Evolutionary conservation across 1,140 invertebrate species (phyloP), one percentile per base, ranked within the genome.

Genomic region (Amphibalanus amphitrite): DNA sequence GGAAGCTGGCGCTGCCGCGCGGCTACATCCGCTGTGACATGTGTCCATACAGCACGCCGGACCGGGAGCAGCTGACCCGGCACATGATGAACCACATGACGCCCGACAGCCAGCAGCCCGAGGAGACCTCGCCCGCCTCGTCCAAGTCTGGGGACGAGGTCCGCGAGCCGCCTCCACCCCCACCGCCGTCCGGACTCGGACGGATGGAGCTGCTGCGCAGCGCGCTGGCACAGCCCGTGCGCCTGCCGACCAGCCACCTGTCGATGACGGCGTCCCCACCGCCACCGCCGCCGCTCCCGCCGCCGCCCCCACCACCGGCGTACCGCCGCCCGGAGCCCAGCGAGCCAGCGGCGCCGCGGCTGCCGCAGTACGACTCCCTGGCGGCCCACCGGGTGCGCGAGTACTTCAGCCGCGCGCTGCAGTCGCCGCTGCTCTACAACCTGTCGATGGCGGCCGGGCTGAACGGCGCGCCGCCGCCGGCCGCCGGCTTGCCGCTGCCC

Each of bases 1-100:
- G n/a, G 26, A 67, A 67, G 65, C 28, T 67, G 65, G 65, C 65
- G 17, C 65, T 67, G 26, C 70, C 64, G 20, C 47, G 68, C 26
- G 33, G 69, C 13, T 47, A 64, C 29, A 67, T 79, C 59, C 79
- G 80, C 69, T 84, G 81, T 77, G 79, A 76, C 69, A 73, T 82
- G 23, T 84, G 83, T 75, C 77, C 78, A 30, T 83, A 81, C 74
- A 71, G 71, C 0, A 79, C 80, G 1, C 77, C 78, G 10, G 76
- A 64, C 28, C 74, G 76, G 59, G 80, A 83, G 29, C 73, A 76
- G 8, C 79, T 83, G 30, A 76, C 76, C 13, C 76, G 78, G 33
- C 82, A 84, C 74, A 76, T 82, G 69, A 72, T 83, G 68, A 29
- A 23, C 68, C 33, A 70, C 69, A 70, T 70, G 65, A 67, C 65